These are phyloP conservation scores for Gallinago undulata DNA, from an alignment of 2,113 vertebrate species.

Conservation along the genomic window DNA sequence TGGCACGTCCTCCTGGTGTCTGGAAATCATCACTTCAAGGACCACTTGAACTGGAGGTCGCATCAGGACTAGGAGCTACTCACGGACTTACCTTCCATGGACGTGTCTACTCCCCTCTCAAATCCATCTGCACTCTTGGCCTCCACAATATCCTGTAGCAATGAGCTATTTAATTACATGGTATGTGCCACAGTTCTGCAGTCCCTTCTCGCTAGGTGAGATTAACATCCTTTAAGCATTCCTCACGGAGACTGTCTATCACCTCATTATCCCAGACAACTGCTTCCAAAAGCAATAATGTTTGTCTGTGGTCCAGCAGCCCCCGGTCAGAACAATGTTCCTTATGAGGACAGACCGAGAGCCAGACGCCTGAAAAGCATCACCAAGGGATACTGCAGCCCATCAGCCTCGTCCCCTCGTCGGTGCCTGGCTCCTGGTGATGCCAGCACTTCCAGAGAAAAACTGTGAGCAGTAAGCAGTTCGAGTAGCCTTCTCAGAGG, in stretches of 20 bases:
- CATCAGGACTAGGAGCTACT: slow-evolving; percentile 4
- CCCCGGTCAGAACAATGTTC: background rate
- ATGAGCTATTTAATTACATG: background rate
- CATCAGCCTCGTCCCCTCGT: background rate
- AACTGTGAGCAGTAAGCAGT: background rate
- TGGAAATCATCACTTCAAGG: background rate
- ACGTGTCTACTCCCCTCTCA: background rate
- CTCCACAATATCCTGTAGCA: slow-evolving; percentile 19
- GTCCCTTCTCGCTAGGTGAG: slow-evolving; percentile 29
- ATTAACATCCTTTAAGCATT: slow-evolving; percentile 44
- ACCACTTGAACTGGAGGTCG: background rate
- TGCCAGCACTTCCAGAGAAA: slow-evolving; percentile 9
- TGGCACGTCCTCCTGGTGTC: background rate
- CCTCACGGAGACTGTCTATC: slow-evolving; percentile 15
- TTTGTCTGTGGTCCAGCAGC: background rate
- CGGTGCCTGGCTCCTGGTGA: background rate
- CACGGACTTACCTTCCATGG: rapidly evolving
- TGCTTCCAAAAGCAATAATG: background rate
- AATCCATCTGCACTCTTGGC: slow-evolving; percentile 17
- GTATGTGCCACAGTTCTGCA: background rate
- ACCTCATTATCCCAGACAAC: slow-evolving; percentile 50
- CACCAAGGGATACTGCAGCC: background rate
- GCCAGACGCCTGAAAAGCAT: background rate
- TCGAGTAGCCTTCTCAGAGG: background rate
- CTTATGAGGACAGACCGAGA: background rate